Evolutionary conservation across 53 echinoderm and acorn worm genomes (phyloP).

Genomic region (Apostichopus leukothele): DNA sequence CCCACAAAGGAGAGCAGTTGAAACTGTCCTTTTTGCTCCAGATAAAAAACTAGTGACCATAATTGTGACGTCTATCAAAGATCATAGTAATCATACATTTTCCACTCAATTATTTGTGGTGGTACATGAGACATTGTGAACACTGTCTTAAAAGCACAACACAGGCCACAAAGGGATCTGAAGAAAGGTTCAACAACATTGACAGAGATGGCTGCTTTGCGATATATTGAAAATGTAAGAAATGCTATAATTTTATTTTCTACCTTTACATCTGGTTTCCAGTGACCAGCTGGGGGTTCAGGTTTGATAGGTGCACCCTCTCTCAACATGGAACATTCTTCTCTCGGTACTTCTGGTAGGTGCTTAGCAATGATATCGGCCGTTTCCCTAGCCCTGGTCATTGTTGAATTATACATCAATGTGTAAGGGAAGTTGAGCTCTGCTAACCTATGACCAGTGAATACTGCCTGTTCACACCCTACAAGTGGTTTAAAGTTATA

Average conservation of each 20-base stretch:
- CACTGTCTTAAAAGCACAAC: no score
- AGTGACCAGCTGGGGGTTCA: constrained; percentile 91
- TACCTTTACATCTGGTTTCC: constrained; percentile 96
- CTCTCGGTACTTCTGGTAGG: constrained; percentile 72
- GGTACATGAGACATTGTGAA: no score
- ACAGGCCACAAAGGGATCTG: no score
- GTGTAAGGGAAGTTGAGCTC: constrained; percentile 75
- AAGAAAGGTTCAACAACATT: no score
- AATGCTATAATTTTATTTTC: neutral
- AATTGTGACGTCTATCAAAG: no score
- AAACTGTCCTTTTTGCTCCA: no score
- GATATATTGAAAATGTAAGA: no score
- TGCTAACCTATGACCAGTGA: constrained; percentile 81
- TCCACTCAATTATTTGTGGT: no score
- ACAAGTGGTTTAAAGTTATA: neutral
- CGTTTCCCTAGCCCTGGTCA: constrained; percentile 90
- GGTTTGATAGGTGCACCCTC: constrained; percentile 97
- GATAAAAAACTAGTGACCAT: no score
- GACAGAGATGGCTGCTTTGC: no score
- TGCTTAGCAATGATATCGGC: constrained; percentile 77
- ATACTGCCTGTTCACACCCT: constrained; percentile 81
- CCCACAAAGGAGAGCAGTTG: no score
- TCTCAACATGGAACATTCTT: constrained; percentile 76
- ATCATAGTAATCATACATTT: no score
- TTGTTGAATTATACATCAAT: constrained; percentile 79